A percentile compares a stretch with the other conserved stretches of the same genome.
Evolutionary conservation across 1,140 invertebrate genomes (phyloP).

Genomic region (Nephotettix cincticeps): DNA sequence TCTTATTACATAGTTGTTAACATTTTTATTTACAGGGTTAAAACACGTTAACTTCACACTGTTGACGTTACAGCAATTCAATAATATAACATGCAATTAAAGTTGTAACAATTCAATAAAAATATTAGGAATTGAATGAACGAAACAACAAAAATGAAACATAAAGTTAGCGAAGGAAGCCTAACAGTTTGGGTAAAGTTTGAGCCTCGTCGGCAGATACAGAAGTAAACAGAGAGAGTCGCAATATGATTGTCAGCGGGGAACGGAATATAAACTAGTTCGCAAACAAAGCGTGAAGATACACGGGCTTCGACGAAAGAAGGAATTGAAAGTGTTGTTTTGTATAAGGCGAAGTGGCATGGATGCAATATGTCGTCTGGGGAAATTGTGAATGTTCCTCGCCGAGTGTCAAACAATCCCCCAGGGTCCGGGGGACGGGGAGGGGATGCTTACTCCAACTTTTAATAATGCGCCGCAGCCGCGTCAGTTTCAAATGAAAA

Average conservation of each 20-base stretch:
- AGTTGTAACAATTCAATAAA: too few relatives aligned
- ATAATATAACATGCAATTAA: too few relatives aligned
- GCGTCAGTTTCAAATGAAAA: conserved; percentile 29
- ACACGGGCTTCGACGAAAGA: neutral
- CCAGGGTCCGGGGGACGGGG: neutral
- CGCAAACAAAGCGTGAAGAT: conserved; percentile 1
- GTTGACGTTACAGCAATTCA: too few relatives aligned
- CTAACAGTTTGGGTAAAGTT: too few relatives aligned
- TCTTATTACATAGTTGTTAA: too few relatives aligned
- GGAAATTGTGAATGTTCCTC: conserved; percentile 26
- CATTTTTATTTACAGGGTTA: too few relatives aligned
- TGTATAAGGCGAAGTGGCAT: conserved; percentile 10
- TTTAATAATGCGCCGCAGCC: conserved; percentile 26
- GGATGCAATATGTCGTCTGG: conserved; percentile 25
- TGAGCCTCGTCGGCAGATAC: too few relatives aligned
- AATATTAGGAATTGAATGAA: too few relatives aligned
- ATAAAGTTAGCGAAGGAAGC: too few relatives aligned
- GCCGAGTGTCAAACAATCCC: conserved; percentile 27
- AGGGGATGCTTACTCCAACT: conserved; percentile 24
- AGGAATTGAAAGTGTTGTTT: conserved; percentile 27
- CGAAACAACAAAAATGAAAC: too few relatives aligned
- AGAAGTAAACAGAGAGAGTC: conserved; percentile 1
- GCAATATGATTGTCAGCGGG: conserved; percentile 4
- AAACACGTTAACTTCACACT: too few relatives aligned
- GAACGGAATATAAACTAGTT: neutral